These are phyloP conservation scores for Drosophila virilis DNA, from an alignment of 1,140 invertebrate species.

Conservation along the genomic window DNA sequence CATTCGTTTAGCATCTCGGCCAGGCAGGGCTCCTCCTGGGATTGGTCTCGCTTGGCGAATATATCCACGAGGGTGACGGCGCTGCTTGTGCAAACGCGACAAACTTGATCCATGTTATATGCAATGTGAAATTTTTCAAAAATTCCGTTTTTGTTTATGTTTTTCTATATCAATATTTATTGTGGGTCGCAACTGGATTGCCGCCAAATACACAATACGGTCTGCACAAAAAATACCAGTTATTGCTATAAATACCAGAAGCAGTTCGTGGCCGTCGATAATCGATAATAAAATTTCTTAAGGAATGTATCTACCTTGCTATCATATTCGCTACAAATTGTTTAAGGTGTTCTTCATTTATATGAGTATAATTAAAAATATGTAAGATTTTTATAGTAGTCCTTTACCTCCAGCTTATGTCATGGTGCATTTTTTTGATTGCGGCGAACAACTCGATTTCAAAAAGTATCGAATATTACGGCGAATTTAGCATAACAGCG, in stretches of 20 bases:
- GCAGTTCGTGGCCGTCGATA: background rate
- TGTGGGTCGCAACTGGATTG: background rate
- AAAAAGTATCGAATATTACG: constrained; percentile 15
- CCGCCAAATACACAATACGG: background rate
- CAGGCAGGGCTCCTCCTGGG: constrained; percentile 13
- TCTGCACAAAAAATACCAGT: background rate
- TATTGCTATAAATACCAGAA: background rate
- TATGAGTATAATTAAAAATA: too few relatives aligned
- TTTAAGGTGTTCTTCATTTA: background rate
- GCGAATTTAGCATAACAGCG: constrained; percentile 21
- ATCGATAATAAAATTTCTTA: constrained; percentile 1
- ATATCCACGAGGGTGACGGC: constrained; percentile 12
- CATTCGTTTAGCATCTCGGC: constrained; percentile 31
- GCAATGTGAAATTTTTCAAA: too few relatives aligned
- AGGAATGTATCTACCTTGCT: background rate
- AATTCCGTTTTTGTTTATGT: constrained; percentile 21
- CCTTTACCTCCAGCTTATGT: constrained; percentile 1
- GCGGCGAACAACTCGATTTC: too few relatives aligned
- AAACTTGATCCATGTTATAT: constrained; percentile 20
- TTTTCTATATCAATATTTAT: background rate
- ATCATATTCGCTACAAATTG: too few relatives aligned
- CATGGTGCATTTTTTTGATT: background rate
- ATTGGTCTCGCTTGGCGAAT: constrained; percentile 7
- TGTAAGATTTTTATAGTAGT: too few relatives aligned
- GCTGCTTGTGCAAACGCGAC: constrained; percentile 13